These are phyloP conservation scores for Rousettus leschenaultii DNA, from an alignment of 2,113 vertebrate species.

Conservation along the genomic window DNA sequence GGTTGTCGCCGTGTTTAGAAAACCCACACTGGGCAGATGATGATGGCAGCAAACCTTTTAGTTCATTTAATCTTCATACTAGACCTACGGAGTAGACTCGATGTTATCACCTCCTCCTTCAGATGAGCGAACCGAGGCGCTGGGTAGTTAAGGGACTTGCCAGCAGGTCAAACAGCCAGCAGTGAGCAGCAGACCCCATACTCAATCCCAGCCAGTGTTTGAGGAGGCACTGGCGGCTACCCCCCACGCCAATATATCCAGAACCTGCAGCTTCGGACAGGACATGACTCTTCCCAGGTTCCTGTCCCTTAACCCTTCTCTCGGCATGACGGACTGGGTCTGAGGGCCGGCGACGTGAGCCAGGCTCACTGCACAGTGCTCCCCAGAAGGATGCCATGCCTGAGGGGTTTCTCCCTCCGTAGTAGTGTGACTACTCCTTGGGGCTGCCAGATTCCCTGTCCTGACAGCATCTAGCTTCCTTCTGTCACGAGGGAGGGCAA, in stretches of 20 bases:
- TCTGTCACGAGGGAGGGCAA: neutral
- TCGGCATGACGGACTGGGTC: accelerated
- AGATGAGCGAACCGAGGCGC: neutral
- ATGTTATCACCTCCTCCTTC: neutral
- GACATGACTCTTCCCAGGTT: neutral
- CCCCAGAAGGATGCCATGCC: neutral
- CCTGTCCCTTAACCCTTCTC: neutral
- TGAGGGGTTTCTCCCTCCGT: accelerated
- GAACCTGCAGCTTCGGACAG: neutral
- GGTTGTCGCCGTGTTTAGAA: neutral
- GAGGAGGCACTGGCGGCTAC: neutral
- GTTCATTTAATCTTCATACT: neutral
- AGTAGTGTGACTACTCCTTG: neutral
- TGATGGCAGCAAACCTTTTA: accelerated
- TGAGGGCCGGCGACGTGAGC: accelerated
- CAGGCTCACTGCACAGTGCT: accelerated
- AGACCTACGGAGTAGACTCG: neutral
- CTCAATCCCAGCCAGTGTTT: neutral
- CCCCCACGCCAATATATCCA: accelerated
- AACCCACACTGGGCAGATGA: neutral
- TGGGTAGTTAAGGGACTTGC: neutral
- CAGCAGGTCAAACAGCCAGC: neutral
- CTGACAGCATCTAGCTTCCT: neutral
- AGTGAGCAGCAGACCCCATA: neutral
- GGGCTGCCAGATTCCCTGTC: neutral